These are phyloP conservation scores for Lucilia sericata DNA, from an alignment of 1,140 invertebrate species.

Conservation along the genomic window DNA sequence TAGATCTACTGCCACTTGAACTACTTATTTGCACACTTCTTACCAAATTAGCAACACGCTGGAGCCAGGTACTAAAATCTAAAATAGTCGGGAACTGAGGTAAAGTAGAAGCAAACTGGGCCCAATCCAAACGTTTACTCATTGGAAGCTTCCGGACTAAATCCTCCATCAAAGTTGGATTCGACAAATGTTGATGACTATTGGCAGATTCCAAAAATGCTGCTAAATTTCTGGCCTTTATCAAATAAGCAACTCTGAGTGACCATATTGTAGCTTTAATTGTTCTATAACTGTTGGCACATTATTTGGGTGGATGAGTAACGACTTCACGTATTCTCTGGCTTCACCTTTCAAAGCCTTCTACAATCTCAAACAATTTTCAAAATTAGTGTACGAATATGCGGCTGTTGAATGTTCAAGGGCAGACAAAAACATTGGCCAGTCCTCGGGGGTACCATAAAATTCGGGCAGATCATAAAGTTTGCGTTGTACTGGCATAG, in stretches of 20 bases:
- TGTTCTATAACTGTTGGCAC: conserved; percentile 38
- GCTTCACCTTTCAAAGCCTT: too few relatives aligned
- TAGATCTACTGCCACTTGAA: too few relatives aligned
- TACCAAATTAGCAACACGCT: background rate
- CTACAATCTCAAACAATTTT: too few relatives aligned
- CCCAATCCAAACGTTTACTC: background rate
- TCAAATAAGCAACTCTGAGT: background rate
- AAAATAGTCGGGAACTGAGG: background rate
- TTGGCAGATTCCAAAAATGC: conserved; percentile 37
- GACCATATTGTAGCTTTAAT: background rate
- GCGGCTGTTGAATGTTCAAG: too few relatives aligned
- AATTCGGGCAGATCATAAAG: too few relatives aligned
- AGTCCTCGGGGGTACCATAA: too few relatives aligned
- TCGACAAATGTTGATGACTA: conserved; percentile 39
- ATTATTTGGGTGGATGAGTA: conserved; percentile 39
- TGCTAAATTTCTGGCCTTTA: too few relatives aligned
- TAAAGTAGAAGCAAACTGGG: too few relatives aligned
- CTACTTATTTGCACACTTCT: too few relatives aligned
- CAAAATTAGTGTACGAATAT: too few relatives aligned
- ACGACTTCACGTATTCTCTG: background rate
- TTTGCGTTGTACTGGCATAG: too few relatives aligned
- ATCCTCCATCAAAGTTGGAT: conserved; percentile 22
- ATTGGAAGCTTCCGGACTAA: background rate
- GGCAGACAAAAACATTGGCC: too few relatives aligned
- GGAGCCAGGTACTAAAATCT: background rate